Percentiles rank a stretch among this genome's conserved stretches.
These are phyloP conservation scores for Gnathonemus echidnorhynchus DNA, from an alignment of 2,113 vertebrate species.

Conservation along the genomic window DNA sequence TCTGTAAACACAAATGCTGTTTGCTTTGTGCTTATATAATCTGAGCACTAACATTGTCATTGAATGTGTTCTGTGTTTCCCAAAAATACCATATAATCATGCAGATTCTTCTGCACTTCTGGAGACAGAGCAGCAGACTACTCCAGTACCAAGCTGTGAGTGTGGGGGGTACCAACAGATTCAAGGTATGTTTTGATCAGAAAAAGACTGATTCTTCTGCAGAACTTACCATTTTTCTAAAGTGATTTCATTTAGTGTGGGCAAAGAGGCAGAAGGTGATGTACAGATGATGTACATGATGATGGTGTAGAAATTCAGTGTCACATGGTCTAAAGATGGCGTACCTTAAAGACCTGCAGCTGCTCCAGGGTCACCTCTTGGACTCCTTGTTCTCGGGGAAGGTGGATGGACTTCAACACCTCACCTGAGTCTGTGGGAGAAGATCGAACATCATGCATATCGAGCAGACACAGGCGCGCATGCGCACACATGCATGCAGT, in stretches of 20 bases:
- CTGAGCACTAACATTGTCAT: not conserved
- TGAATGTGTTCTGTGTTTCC: not conserved
- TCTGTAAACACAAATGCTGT: not conserved
- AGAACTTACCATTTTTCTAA: not conserved
- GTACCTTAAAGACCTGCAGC: slow-evolving; percentile 68
- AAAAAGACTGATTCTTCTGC: not conserved
- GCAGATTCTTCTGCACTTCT: not conserved
- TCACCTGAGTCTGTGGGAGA: slow-evolving; percentile 58
- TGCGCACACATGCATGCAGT: not conserved
- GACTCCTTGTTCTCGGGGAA: slow-evolving; percentile 51
- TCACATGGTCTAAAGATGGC: not conserved
- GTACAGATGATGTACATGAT: not conserved
- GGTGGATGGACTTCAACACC: slow-evolving; percentile 64
- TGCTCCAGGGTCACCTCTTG: slow-evolving; percentile 68
- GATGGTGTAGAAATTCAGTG: not conserved
- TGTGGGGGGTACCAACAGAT: not conserved
- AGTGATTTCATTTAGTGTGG: not conserved
- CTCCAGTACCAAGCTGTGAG: not conserved
- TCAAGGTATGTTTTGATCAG: not conserved
- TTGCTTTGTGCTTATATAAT: not conserved
- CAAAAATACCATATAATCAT: not conserved
- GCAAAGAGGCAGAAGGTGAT: not conserved
- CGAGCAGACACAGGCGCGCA: not conserved
- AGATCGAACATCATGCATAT: not conserved
- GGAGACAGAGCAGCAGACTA: not conserved